Percentiles rank a stretch among this genome's conserved stretches.
Conservation (phyloP, 2,888 invertebrate genomes). For the Carabus problematicus region DNA sequence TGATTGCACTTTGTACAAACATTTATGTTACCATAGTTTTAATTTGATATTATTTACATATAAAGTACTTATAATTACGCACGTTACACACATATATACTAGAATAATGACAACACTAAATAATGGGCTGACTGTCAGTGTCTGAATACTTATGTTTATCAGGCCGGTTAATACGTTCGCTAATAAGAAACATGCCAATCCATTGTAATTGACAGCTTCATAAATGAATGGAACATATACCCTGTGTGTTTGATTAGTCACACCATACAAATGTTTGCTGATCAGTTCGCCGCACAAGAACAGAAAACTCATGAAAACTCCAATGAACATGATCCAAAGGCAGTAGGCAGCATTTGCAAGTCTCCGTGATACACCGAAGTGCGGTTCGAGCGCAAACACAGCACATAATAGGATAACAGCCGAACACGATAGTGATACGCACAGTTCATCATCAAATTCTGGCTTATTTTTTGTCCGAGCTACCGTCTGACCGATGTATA, state of each 20-base stretch:
- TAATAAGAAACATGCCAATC: slow-evolving; percentile 81
- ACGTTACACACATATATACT: slow-evolving; percentile 65
- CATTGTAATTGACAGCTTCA: slow-evolving; percentile 80
- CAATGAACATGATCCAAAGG: slow-evolving; percentile 74
- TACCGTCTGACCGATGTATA: slow-evolving; percentile 63
- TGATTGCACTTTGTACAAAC: slow-evolving; percentile 1
- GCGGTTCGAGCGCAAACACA: slow-evolving; percentile 58
- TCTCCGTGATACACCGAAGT: slow-evolving; percentile 75
- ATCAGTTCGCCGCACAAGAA: slow-evolving; percentile 66
- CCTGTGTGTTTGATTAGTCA: slow-evolving; percentile 45
- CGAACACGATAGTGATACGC: slow-evolving; percentile 1
- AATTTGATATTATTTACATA: slow-evolving; percentile 61
- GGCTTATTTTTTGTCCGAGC: slow-evolving; percentile 13
- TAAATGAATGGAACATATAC: slow-evolving; percentile 65
- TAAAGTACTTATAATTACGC: slow-evolving; percentile 56
- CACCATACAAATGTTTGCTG: slow-evolving; percentile 49
- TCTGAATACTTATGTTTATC: slow-evolving; percentile 75
- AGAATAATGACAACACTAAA: slow-evolving; percentile 64
- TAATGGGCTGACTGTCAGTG: slow-evolving; percentile 61
- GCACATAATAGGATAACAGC: slow-evolving; percentile 21
- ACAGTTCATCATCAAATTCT: slow-evolving; percentile 22
- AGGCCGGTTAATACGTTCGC: slow-evolving; percentile 86
- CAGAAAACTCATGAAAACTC: slow-evolving; percentile 64
- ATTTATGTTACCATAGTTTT: slow-evolving; percentile 56
- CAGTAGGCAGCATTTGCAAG: slow-evolving; percentile 85